A percentile compares a stretch with the other conserved stretches of the same genome.
Conservation (phyloP, 2,113 vertebrate species). For the Pedionomus torquatus region DNA sequence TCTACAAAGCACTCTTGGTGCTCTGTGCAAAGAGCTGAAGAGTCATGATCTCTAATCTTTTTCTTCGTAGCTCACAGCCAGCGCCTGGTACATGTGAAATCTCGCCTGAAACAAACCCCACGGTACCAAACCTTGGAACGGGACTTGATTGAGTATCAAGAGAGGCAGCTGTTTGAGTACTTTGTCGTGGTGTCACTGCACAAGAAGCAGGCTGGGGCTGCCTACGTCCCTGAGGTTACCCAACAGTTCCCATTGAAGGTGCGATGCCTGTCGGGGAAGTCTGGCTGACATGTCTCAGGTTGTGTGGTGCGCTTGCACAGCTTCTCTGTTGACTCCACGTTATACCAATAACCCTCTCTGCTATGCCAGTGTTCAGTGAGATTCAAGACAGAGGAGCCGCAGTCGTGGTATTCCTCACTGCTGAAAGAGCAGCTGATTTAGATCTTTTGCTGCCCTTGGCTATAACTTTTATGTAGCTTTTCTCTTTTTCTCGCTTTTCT, state of each 20-base stretch:
- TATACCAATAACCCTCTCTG: not conserved
- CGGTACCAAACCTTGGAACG: slow-evolving; percentile 85
- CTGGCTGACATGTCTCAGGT: not conserved
- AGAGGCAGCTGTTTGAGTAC: slow-evolving; percentile 94
- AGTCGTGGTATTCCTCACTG: not conserved
- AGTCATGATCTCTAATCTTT: not conserved
- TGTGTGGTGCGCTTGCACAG: accelerated
- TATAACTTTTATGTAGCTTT: not conserved
- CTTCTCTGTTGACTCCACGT: not conserved
- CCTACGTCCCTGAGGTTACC: slow-evolving; percentile 92
- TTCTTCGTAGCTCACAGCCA: slow-evolving; percentile 87
- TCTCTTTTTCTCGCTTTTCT: not conserved
- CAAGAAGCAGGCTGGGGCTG: slow-evolving; percentile 88
- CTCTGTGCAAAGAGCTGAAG: not conserved
- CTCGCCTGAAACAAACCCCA: slow-evolving; percentile 87
- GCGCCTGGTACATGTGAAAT: slow-evolving; percentile 91
- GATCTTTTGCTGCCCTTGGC: not conserved
- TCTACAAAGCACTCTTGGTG: not conserved
- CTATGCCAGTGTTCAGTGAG: not conserved
- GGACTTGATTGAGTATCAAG: slow-evolving; percentile 87
- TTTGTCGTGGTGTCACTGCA: slow-evolving; percentile 94
- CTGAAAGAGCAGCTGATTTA: not conserved
- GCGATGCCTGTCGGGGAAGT: not conserved
- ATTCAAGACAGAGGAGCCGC: not conserved
- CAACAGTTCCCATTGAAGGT: slow-evolving; percentile 97